phyloP scores from a whole-genome alignment of 2,888 invertebrate genomes.

The Drosophila robusta region DNA sequence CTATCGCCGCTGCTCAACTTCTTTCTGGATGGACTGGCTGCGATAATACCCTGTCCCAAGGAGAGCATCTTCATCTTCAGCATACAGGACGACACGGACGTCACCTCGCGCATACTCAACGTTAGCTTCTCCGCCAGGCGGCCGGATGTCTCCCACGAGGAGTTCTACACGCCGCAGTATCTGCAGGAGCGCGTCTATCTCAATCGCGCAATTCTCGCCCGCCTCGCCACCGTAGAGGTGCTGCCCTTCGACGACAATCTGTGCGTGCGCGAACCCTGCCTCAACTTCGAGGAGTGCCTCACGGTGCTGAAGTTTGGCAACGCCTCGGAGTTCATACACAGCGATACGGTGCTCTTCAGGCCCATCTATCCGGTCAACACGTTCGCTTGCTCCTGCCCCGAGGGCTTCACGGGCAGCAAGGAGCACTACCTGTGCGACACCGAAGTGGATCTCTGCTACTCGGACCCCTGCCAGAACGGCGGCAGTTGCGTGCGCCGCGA shows the following conservation, averaged over 20 bases:
- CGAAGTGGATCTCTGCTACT: constrained; percentile 98
- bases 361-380: constrained; percentile 98
- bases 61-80: constrained; percentile 97
- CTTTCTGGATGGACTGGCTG: constrained; percentile 95
- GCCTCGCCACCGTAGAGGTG: constrained; percentile 95
- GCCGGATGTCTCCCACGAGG: constrained; percentile 91
- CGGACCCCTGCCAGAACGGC: constrained; percentile 95
- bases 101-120: constrained; percentile 94
- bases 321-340: constrained; percentile 94
- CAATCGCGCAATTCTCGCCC: constrained; percentile 93
- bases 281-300: constrained; percentile 96
- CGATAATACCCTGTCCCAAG: constrained; percentile 95
- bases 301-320: constrained; percentile 97
- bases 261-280: constrained; percentile 97
- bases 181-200: constrained; percentile 97
- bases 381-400: constrained; percentile 96
- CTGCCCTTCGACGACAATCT: constrained; percentile 98
- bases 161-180: constrained; percentile 94
- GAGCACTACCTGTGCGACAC: constrained; percentile 97
- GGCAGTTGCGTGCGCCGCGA: constrained; percentile 94
- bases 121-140: constrained; percentile 96
- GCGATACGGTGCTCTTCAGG: constrained; percentile 95
- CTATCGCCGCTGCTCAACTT: constrained; percentile 94
- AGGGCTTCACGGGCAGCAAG: constrained; percentile 95
- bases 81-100: constrained; percentile 96